Evolutionary conservation across 2,797 vertebrate species (phyloP), one percentile per base, ranked within the genome.

Genomic region (Sus cebifrons): DNA sequence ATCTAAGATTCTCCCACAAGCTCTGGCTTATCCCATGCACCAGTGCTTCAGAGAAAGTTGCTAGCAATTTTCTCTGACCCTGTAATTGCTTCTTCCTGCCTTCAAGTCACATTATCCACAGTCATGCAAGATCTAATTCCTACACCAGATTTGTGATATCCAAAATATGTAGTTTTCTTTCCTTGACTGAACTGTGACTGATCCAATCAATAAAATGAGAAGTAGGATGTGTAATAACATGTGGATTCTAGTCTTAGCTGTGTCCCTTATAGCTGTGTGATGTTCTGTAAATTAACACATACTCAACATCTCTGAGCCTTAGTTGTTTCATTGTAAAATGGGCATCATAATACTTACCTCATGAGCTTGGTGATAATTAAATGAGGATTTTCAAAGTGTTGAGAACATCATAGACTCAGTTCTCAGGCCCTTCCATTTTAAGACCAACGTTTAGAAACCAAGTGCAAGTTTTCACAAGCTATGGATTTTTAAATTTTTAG

Each of bases 401-500:
- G 18, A 88, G 16, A 79, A 79, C 25, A 40, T 10, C 64, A 23
- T 62, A 58, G 67, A 58, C 15, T 71, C 54, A 13, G 70, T 70
- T 77, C 60, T 79, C 52, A 62, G 83, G 56, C 12, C 14, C 91
- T 83, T 71, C 29, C 32, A 52, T 49, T 75, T 91, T 73, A 62
- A 68, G 56, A 89, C 27, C 70, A 88, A 81, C 3, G 9, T 65
- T 81, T 44, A 81, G 18, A 94, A 94, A 65, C 23, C 15, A 82
- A 71, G 62, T 75, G 32, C 23, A 56, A 52, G 27, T 68, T 94
- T 74, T 71, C 40, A 70, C 12, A 86, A 17, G 21, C 12, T 73
- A 68, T 23, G 18, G 40, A 67, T 86, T 91, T 94, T 78, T 79
- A 79, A 91, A n/a, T 16, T 65, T 91, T 84, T 44, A 71, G 54